Base-by-base conservation (phyloP, 2,888 invertebrate species). In the Lycocerus yunnanus region DNA sequence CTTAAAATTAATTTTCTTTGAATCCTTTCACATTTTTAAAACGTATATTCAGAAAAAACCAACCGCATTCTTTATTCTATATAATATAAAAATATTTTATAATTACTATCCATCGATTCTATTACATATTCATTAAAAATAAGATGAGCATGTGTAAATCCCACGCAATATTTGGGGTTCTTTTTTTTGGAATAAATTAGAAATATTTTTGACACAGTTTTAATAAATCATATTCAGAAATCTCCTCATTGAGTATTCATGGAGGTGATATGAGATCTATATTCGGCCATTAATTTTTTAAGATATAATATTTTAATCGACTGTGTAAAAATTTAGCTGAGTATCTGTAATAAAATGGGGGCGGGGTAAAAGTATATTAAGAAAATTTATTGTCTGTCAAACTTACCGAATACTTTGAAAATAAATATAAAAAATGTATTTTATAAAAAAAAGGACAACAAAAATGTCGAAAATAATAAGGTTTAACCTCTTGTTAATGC, bases 161-260 rank as follows among this genome's bases (percentile, higher is more conserved):
- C 73, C 74, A 72, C 74, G 75, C 74, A 73, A 72, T 74, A 70
- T 76, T 43, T 70, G 74, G 66, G 43, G 43, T 43, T 43, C 43
- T 43, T 63, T 58, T 73, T 77, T 75, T 73, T 68, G 27, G 78
- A 69, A 80, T 80, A 80, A 80, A 80, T 80, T 78, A 80, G 78
- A 77, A 73, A 77, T 77, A 80, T 75, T 79, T 79, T 75, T 76
- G 79, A 78, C 80, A 77, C 78, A 75, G 71, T 75, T 75, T 76
- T 78, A 73, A 80, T 80, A 80, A 80, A 80, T 80, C 80, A 79
- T 75, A 73, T 74, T 73, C 75, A 74, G 76, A 79, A 77, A 80
- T 81, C 80, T 81, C 79, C 82, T 82, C 82, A 82, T 82, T 81
- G 78, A 75, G 78, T 82, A 82, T 82, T 80, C 82, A 82, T 82